Evolutionary conservation across 2,888 invertebrate species (phyloP), one percentile per base, ranked within the genome.

Genomic region (Saturnia pavonia): DNA sequence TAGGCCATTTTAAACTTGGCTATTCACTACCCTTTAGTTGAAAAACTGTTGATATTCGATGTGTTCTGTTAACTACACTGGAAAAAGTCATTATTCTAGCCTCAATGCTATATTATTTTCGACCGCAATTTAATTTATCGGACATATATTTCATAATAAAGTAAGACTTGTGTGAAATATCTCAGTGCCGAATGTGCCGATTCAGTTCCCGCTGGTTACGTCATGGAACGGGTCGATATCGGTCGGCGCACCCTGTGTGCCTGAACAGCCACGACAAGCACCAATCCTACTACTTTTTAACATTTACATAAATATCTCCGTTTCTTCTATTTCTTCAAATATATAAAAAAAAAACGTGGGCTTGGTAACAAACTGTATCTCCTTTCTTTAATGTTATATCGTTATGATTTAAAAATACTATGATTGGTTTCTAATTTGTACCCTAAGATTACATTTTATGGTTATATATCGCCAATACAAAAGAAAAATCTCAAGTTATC

Each of bases 191-290:
- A 71, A 63, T 60, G 40, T 48, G 68, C 45, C 40, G 68, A 74
- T 76, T 80, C 76, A 77, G 77, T 78, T 76, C 77, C 80, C 80
- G 78, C 73, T 74, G 67, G 85, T 91, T 90, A 84, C 90, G 88
- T 90, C 89, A 90, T 77, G 75, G 75, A 72, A 75, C 80, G 82
- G 90, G 88, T 91, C 91, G 91, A 91, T 88, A 86, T 72, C 77
- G 75, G 70, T 74, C 79, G 81, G 83, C 85, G 82, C 88, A 83
- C 88, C 87, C 83, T 75, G 54, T 60, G 79, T 81, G 78, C 80
- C 83, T 74, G 76, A 77, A 74, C 76, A 74, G 74, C 74, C 75
- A 73, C 76, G 71, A 74, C 82, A 77, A 80, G 51, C 66, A 25
- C 82, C 80, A 85, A 82, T 82, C 83, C 81, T 75, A 79, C 79